Evolutionary conservation across 2,888 invertebrate species (phyloP).

Genomic region (Dolichomitus sp.): DNA sequence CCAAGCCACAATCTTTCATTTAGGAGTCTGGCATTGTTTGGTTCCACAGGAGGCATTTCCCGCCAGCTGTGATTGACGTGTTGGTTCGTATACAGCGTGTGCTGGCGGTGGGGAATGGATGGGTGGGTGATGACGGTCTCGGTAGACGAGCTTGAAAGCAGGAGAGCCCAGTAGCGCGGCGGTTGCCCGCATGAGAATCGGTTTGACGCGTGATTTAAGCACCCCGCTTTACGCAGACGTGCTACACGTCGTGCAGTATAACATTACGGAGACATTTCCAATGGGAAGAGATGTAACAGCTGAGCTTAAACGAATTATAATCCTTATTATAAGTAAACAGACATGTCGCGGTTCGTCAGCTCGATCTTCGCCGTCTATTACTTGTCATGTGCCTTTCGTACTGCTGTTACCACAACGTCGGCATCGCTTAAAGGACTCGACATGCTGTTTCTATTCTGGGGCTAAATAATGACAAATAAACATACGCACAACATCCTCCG

Average conservation of each 20-base stretch:
- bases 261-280: conserved; percentile 29
- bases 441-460: not conserved
- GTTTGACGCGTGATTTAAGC: conserved; percentile 66
- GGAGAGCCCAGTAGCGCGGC: conserved; percentile 26
- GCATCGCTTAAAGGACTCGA: not conserved
- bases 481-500: conserved; percentile 13
- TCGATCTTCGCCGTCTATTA: not conserved
- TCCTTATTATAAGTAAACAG: conserved; percentile 58
- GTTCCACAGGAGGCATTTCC: conserved; percentile 17
- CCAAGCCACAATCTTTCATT: conserved; percentile 34
- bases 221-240: conserved; percentile 56
- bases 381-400: not conserved
- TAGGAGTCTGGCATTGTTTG: conserved; percentile 32
- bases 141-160: conserved; percentile 41
- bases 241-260: conserved; percentile 12
- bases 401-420: not conserved
- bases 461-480: not conserved
- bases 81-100: conserved; percentile 14
- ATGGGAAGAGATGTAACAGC: conserved; percentile 48
- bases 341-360: conserved; percentile 24
- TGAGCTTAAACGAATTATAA: conserved; percentile 62
- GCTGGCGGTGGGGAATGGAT: conserved; percentile 8
- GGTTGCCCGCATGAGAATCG: conserved; percentile 54
- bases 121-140: conserved; percentile 41
- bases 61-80: conserved; percentile 52